phyloP scores from a whole-genome alignment of 2,888 invertebrate species.

The Odontomyia ornata region DNA sequence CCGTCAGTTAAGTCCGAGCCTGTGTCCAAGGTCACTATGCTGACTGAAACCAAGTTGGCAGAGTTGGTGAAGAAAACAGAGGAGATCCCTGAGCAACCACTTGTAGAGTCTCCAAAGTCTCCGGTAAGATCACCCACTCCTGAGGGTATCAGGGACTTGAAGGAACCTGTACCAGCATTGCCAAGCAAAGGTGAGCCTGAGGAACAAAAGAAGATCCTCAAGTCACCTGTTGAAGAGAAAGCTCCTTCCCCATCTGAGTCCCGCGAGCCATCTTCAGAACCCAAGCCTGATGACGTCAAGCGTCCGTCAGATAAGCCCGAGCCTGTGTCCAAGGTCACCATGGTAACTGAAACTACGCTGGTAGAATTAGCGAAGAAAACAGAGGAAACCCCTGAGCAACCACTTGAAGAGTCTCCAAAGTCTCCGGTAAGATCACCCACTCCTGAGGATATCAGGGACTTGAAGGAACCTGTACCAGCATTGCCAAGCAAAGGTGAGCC shows the following conservation, averaged over 20 bases:
- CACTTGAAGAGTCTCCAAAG: conserved; percentile 35
- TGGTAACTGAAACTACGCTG: conserved; percentile 33
- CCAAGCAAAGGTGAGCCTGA: not conserved
- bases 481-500: not conserved
- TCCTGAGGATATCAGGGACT: not conserved
- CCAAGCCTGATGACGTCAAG: not conserved
- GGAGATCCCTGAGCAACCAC: not conserved
- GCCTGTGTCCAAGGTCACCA: conserved; percentile 1
- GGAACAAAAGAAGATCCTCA: not conserved
- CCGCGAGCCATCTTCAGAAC: conserved; percentile 1
- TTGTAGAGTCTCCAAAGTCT: not conserved
- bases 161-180: not conserved
- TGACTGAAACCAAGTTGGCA: not conserved
- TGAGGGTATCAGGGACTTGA: not conserved
- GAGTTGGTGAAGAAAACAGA: not conserved
- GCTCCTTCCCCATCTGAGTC: not conserved
- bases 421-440: not conserved
- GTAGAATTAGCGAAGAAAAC: not conserved
- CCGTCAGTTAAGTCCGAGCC: not conserved
- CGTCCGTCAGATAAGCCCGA: not conserved
- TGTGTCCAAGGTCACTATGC: not conserved
- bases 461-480: not conserved
- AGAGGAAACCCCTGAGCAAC: conserved; percentile 38
- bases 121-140: not conserved
- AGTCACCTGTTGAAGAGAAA: not conserved